Evolutionary conservation across 2,888 invertebrate species (phyloP).

Genomic region (Dicyrtoma fusca): DNA sequence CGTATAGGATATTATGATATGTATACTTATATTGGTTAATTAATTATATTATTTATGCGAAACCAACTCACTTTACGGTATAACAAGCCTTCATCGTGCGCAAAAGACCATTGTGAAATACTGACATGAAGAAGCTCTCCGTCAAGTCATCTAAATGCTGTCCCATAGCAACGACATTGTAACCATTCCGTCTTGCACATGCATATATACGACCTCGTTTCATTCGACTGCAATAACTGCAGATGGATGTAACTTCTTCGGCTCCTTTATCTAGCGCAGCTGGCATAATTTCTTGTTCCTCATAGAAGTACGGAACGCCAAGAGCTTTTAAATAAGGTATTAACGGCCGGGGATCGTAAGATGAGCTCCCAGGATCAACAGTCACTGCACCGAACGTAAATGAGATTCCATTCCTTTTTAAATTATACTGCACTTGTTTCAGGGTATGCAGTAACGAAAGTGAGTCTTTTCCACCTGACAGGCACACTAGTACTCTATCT

Average conservation of each 20-base stretch:
- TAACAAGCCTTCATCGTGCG: conserved; percentile 78
- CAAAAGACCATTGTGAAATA: conserved; percentile 78
- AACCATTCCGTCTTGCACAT: conserved; percentile 74
- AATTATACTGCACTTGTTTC: conserved; percentile 80
- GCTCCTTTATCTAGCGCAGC: conserved; percentile 52
- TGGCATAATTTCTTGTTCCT: conserved; percentile 66
- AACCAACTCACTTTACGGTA: conserved; percentile 67
- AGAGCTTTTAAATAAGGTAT: conserved; percentile 75
- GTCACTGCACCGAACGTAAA: conserved; percentile 74
- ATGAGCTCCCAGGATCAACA: conserved; percentile 69
- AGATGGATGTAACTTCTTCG: conserved; percentile 61
- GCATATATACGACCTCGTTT: conserved; percentile 75
- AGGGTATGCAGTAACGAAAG: conserved; percentile 81
- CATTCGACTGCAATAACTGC: conserved; percentile 74
- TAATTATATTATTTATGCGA: not conserved
- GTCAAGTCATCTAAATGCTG: conserved; percentile 84
- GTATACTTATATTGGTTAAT: too few species aligned
- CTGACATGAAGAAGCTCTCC: conserved; percentile 78
- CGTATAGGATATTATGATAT: too few species aligned
- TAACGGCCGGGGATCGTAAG: conserved; percentile 67
- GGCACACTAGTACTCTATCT: conserved; percentile 80
- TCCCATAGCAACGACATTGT: conserved; percentile 84
- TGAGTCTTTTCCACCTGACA: conserved; percentile 83
- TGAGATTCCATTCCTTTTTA: conserved; percentile 72
- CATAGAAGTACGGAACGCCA: conserved; percentile 76